These are phyloP conservation scores for Glomeris maerens DNA, from an alignment of 1,140 invertebrate species.

Conservation along the genomic window DNA sequence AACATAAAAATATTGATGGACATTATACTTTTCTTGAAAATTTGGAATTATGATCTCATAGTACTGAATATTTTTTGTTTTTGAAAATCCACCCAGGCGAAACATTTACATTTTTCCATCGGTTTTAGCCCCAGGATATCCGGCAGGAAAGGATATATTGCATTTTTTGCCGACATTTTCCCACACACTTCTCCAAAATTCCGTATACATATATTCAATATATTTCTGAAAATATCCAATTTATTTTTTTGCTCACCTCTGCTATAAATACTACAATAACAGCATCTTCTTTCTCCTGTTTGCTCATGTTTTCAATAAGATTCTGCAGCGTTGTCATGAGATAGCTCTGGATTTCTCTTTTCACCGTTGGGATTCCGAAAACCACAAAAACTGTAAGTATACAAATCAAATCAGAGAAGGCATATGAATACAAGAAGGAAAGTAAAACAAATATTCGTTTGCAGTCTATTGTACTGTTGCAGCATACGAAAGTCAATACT, in stretches of 20 bases:
- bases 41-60: no score
- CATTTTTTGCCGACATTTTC: no score
- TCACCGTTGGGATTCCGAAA: constrained; percentile 76
- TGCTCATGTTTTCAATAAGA: constrained; percentile 61
- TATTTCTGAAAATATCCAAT: constrained; percentile 2
- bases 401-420: constrained; percentile 2
- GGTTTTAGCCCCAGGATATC: no score
- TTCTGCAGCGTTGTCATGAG: constrained; percentile 75
- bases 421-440: constrained; percentile 3
- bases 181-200: no score
- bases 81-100: no score
- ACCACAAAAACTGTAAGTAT: constrained; percentile 60
- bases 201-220: background rate
- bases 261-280: constrained; percentile 83
- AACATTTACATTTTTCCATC: no score
- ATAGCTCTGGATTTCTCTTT: constrained; percentile 75
- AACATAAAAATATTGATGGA: no score
- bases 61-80: no score
- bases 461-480: no score
- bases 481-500: no score
- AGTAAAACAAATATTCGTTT: constrained; percentile 10
- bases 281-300: constrained; percentile 58
- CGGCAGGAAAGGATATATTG: no score
- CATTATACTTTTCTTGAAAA: no score
- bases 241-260: constrained; percentile 39